Evolutionary conservation across 2,113 vertebrate genomes (phyloP).

Genomic region (Xiphorhynchus elegans): DNA sequence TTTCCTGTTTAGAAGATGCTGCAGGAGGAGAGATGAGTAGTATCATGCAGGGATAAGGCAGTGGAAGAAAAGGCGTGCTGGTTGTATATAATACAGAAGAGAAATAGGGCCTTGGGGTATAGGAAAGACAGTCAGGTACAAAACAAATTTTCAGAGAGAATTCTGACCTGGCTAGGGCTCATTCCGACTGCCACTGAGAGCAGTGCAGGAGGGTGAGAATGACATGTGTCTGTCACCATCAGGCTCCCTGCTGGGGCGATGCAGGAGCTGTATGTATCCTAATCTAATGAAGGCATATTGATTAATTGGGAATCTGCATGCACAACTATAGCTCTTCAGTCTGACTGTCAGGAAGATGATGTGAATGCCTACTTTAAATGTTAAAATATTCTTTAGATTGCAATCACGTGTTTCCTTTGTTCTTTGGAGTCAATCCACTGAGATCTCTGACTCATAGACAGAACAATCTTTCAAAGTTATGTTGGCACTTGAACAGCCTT

Average conservation of each 20-base stretch:
- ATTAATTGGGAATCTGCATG: slow-evolving; percentile 67
- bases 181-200: accelerated
- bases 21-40: not conserved
- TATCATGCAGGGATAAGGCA: accelerated
- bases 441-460: slow-evolving; percentile 32
- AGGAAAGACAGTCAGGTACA: not conserved
- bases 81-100: not conserved
- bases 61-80: not conserved
- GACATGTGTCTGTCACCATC: not conserved
- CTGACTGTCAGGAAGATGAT: slow-evolving; percentile 62
- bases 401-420: slow-evolving; percentile 34
- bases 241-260: not conserved
- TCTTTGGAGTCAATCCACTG: slow-evolving; percentile 43
- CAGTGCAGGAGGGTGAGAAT: not conserved
- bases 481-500: slow-evolving; percentile 44
- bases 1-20: not conserved
- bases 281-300: slow-evolving; percentile 48
- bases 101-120: accelerated
- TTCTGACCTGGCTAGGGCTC: not conserved
- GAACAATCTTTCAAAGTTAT: slow-evolving; percentile 55
- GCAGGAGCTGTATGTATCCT: not conserved
- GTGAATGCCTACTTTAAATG: slow-evolving; percentile 68
- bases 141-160: not conserved
- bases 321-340: slow-evolving; percentile 25
- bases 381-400: slow-evolving; percentile 74